Evolutionary conservation across 2,888 invertebrate species (phyloP), one percentile per base, ranked within the genome.

Genomic region (Apamea epomidion): DNA sequence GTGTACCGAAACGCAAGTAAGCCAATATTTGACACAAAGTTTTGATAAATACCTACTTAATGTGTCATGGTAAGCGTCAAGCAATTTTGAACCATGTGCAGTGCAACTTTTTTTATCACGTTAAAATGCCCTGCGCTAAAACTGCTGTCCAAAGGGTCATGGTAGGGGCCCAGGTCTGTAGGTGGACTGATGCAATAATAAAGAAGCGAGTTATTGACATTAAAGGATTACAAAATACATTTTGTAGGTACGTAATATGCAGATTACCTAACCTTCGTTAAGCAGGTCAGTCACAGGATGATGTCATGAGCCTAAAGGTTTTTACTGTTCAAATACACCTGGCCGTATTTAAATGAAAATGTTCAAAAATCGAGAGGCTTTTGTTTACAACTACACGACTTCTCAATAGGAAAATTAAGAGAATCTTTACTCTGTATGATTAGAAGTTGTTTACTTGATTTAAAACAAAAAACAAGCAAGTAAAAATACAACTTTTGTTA

Each of bases 211-310:
- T 58, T 62, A 72, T 72, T n/a, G 62, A 72, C 60, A n/a, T 6
- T 71, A 37, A 18, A 65, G 37, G n/a, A 72, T 65, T 42, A n/a
- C n/a, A 37, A n/a, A 65, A 72, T 72, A 42, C 42, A 14, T n/a
- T 14, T 7, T 64, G 4, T n/a, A n/a, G 65, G 25, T 32, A 70
- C 18, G 37, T 62, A 25, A 58, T 58, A 76, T 64, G 45, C 37
- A 75, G 18, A 72, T 75, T 72, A n/a, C 60, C 51, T 70, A 85
- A 85, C 70, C 76, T 81, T 84, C 51, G 7, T 8, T 37, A 85
- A 65, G 21, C 85, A 68, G 77, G 81, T 71, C 68, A 64, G 81
- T 29, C 67, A 58, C 74, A 69, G 32, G 62, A 77, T 85, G 85
- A 85, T 81, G 42, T 76, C 81, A 84, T 81, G 64, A 25, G 18